A percentile compares a stretch with the other conserved stretches of the same genome.
Conservation (phyloP, 1,140 invertebrate species). For the Drosophila miranda region DNA sequence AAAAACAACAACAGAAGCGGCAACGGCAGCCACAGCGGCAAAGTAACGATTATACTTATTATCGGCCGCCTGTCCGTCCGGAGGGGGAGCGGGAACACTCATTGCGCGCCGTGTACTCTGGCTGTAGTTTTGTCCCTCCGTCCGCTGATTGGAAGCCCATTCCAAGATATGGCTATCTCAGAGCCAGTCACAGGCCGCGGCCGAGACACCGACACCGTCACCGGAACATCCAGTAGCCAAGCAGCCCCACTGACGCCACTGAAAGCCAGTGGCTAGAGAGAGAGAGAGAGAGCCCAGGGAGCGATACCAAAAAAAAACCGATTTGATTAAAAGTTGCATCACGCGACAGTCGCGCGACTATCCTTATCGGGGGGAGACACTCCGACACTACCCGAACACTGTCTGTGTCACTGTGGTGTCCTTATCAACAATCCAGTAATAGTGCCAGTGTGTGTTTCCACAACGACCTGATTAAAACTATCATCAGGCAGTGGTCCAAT, state of each 20-base stretch:
- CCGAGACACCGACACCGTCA: conserved; percentile 9
- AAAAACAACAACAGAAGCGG: conserved; percentile 1
- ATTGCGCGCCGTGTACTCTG: conserved; percentile 55
- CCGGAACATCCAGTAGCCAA: not conserved
- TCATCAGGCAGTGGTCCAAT: too few species aligned
- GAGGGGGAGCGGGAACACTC: conserved; percentile 54
- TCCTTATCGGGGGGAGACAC: conserved; percentile 56
- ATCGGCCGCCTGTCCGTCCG: conserved; percentile 35
- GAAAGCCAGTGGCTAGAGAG: not conserved
- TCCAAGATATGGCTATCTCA: conserved; percentile 72
- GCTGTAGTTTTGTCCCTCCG: conserved; percentile 59
- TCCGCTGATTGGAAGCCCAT: conserved; percentile 59
- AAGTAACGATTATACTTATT: conserved; percentile 72
- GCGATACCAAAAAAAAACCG: conserved; percentile 46
- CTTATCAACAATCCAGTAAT: conserved; percentile 56
- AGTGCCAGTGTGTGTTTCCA: conserved; percentile 41
- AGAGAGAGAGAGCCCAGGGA: conserved; percentile 13
- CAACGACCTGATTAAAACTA: conserved; percentile 49
- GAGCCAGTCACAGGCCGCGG: conserved; percentile 15
- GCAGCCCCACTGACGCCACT: conserved; percentile 63
- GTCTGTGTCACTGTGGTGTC: conserved; percentile 40
- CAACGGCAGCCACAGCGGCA: conserved; percentile 25
- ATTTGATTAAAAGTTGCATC: conserved; percentile 75
- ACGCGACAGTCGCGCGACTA: conserved; percentile 66
- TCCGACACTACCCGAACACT: conserved; percentile 14